Evolutionary conservation across 1,140 invertebrate species (phyloP), one percentile per base, ranked within the genome.

Genomic region (Drosophila kohkoa): DNA sequence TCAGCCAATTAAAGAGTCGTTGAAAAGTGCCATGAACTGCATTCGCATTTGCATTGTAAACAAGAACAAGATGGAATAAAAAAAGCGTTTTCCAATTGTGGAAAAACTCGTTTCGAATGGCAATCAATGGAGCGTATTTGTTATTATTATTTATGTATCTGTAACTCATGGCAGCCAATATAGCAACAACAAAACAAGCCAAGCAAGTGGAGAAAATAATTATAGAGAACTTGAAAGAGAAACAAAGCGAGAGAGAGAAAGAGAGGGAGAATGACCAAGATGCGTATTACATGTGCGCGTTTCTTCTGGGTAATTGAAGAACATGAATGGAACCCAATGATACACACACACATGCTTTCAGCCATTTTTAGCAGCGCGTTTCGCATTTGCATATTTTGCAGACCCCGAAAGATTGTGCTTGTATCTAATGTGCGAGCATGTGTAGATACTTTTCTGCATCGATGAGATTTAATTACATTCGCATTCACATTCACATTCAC

Each of bases 401-500:
- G 28, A 32, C n/a, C 25, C 20, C 20, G 20, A 25, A 25, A 25
- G 20, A 25, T 25, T 25, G 20, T 25, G 3, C 20, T 25, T 25
- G 72, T 28, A 77, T 77, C 74, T 85, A 55, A 35, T 15, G 51
- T 35, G 46, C 45, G 48, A 38, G 68, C 63, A 82, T 63, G 58
- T 68, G 58, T 62, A 45, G 58, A 57, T 82, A 72, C 76, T 87
- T 81, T 81, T 76, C 91, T 91, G 89, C 90, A 83, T 91, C 89
- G 80, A 75, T 85, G 82, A 63, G 59, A 77, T 87, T 87, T 91
- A 91, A 91, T 91, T 91, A 79, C 82, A 90, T 91, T 91, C 30
- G 30, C 30, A 32, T 7, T 32, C 30, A 32, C 30, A 32, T 32
- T 8, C 30, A 15, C 15, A 15, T 15, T 15, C 15, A 1, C 7